Percentiles rank a stretch among this genome's conserved stretches.
Conservation (phyloP, 1,140 invertebrate species). For the Lamellibrachia luymesi region DNA sequence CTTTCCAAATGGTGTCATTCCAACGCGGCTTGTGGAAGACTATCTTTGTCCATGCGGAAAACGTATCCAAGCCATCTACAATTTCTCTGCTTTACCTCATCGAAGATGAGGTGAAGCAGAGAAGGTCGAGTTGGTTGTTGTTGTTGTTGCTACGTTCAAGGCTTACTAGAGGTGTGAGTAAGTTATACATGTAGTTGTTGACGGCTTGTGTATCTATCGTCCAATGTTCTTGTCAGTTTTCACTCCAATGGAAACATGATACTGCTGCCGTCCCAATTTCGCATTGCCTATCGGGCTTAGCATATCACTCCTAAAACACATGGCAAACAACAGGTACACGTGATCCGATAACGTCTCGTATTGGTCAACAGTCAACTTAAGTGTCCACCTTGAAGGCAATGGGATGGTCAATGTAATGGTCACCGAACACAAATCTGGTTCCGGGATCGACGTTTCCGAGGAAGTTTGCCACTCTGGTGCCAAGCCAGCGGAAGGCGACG, state of each 20-base stretch:
- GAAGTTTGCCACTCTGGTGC: conserved; percentile 72
- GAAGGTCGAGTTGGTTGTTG: no score
- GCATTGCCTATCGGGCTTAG: no score
- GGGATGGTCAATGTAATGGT: conserved; percentile 50
- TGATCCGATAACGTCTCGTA: not conserved
- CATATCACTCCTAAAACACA: no score
- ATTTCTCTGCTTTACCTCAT: no score
- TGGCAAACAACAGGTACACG: no score
- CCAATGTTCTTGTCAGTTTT: not conserved
- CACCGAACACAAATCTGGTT: conserved; percentile 82
- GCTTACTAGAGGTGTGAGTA: not conserved
- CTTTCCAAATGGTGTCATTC: no score
- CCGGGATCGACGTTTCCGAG: conserved; percentile 76
- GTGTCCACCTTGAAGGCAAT: conserved; percentile 44
- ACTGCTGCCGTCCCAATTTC: not conserved
- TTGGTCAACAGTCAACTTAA: not conserved
- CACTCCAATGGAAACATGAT: not conserved
- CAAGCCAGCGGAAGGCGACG: conserved; percentile 75
- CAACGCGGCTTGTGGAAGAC: no score
- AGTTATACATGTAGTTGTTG: not conserved
- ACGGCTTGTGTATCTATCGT: not conserved
- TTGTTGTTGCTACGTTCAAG: no score
- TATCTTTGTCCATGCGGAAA: no score
- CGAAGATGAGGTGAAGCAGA: no score
- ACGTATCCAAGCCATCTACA: no score